Evolutionary conservation across 1,140 invertebrate genomes (phyloP), one percentile per base, ranked within the genome.

Genomic region (Bombus waltoni): DNA sequence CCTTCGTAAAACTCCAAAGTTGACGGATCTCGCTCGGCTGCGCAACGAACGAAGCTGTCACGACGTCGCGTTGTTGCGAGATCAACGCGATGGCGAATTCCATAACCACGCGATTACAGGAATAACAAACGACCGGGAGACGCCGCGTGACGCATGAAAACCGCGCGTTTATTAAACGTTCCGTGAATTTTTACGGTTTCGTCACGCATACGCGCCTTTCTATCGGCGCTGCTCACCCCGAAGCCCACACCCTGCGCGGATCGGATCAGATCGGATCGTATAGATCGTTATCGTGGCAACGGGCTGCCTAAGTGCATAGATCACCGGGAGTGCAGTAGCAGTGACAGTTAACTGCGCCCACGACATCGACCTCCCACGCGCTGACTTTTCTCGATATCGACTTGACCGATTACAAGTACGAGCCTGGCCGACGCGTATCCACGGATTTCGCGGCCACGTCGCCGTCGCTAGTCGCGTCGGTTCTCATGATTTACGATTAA

Each of bases 301-400:
- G 62, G 40, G 28, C 35, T 32, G 65, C 62, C 40, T 79, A 47
- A 68, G 65, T 38, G 62, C 65, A 68, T 68, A 68, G 77, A 79
- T 79, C 62, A 66, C n/a, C n/a, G 32, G n/a, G 62, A 66, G 40
- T 28, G 76, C 76, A 9, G 76, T 78, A 53, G 53, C 57, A 78
- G 9, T 9, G 35, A 65, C 76, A 35, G 73, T 57, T 35, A 59
- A 42, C 75, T 62, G 38, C 75, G 75, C 75, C 75, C 57, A 77
- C 57, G 28, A 62, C 13, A 42, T 77, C 75, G 53, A 65, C 57
- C 75, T 65, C 75, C 75, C 38, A 77, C 75, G 38, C 75, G 53
- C 47, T 13, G 32, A 76, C 35, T 77, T 77, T 62, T 77, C 75
- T 40, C 57, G 15, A 62, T 32, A 42, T n/a, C 75, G 68, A 38